Percentiles rank a stretch among this genome's conserved stretches.
Conservation (phyloP, 1,140 invertebrate species). For the Tribolium madens region DNA sequence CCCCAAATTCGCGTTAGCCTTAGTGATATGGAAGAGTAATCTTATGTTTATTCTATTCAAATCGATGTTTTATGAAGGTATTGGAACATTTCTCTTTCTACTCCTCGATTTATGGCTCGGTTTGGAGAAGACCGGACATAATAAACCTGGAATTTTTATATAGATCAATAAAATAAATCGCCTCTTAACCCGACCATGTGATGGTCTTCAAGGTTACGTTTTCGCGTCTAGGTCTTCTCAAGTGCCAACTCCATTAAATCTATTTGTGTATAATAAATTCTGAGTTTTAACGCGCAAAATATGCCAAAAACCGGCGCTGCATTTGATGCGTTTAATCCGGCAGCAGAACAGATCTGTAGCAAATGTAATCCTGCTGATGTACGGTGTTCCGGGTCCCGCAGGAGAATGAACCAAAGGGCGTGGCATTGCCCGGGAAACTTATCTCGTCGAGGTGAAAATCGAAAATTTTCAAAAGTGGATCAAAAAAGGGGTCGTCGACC, state of each 20-base stretch:
- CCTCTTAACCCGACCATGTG: neutral
- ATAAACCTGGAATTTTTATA: neutral
- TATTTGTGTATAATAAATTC: neutral
- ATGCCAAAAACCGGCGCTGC: neutral
- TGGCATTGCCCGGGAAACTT: constrained; percentile 43
- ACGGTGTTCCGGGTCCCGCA: constrained; percentile 37
- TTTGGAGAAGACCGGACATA: neutral
- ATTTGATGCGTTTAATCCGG: neutral
- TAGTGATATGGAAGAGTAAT: neutral
- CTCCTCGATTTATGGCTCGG: neutral
- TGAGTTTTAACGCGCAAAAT: neutral
- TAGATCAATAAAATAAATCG: constrained; percentile 19
- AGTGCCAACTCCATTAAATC: neutral
- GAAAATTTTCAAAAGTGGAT: neutral
- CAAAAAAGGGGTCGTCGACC: constrained; percentile 5
- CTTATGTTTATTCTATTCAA: neutral
- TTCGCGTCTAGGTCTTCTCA: neutral
- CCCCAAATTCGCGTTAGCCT: neutral
- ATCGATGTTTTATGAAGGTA: neutral
- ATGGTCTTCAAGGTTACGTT: neutral
- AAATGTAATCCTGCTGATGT: constrained; percentile 4
- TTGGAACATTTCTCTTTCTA: neutral
- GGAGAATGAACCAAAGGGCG: constrained; percentile 40
- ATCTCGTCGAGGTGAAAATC: constrained; percentile 5
- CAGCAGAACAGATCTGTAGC: constrained; percentile 4